phyloP scores from a whole-genome alignment of 1,140 invertebrate genomes.

The Andricus grossulariae region DNA sequence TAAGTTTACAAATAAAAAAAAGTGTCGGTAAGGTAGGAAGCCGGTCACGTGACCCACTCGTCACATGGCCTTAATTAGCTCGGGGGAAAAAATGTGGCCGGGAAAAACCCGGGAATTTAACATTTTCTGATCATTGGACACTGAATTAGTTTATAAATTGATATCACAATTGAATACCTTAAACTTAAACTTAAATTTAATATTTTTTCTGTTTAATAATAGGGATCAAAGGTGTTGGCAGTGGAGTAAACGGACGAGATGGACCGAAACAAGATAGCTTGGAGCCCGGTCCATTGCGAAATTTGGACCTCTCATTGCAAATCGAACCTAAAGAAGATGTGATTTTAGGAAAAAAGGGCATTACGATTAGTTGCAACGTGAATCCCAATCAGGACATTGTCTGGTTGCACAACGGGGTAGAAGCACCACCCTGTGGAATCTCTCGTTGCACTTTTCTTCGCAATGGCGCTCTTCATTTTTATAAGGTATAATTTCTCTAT shows the following conservation, averaged over 20 bases:
- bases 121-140: too few relatives aligned
- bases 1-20: too few relatives aligned
- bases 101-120: too few relatives aligned
- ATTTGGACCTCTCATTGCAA: constrained; percentile 54
- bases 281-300: constrained; percentile 44
- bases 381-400: constrained; percentile 60
- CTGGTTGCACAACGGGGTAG: constrained; percentile 68
- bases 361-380: constrained; percentile 65
- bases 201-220: not conserved
- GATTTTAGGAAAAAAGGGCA: constrained; percentile 65
- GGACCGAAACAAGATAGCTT: constrained; percentile 54
- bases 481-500: constrained; percentile 59
- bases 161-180: too few relatives aligned
- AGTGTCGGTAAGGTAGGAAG: too few relatives aligned
- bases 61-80: too few relatives aligned
- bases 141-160: too few relatives aligned
- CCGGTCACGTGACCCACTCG: too few relatives aligned
- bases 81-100: too few relatives aligned
- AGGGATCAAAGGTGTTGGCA: constrained; percentile 68
- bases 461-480: constrained; percentile 69
- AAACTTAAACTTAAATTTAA: too few relatives aligned
- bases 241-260: constrained; percentile 62
- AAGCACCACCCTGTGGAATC: constrained; percentile 42
- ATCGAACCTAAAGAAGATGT: constrained; percentile 68
- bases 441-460: constrained; percentile 43